phyloP scores from a whole-genome alignment of 2,888 invertebrate species.

The Drosophila hamatofila region DNA sequence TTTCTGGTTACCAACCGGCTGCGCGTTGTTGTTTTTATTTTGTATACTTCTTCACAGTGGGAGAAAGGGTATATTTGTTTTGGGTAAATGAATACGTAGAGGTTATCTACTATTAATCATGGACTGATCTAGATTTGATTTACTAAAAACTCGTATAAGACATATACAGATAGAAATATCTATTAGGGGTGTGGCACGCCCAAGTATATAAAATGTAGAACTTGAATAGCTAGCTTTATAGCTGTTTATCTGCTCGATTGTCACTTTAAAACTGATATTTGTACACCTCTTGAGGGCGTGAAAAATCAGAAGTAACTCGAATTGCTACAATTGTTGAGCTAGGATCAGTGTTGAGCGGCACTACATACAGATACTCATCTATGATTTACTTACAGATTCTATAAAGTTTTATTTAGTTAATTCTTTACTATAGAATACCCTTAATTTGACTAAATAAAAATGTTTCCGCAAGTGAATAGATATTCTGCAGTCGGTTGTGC shows the following conservation, averaged over 20 bases:
- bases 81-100: not conserved
- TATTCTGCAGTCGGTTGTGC: not conserved
- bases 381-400: too few species aligned
- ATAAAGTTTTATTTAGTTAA: too few species aligned
- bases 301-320: not conserved
- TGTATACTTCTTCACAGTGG: not conserved
- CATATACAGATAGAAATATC: too few species aligned
- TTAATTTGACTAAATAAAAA: not conserved
- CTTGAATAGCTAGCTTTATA: not conserved
- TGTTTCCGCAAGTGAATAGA: not conserved
- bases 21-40: conserved; percentile 40
- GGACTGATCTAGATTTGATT: too few species aligned
- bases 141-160: too few species aligned
- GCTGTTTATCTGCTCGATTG: not conserved
- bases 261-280: not conserved
- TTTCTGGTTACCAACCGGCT: conserved; percentile 69
- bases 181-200: not conserved
- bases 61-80: not conserved
- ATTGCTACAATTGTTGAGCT: not conserved
- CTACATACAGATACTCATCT: not conserved
- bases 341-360: not conserved
- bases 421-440: not conserved
- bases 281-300: not conserved
- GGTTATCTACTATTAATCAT: too few species aligned
- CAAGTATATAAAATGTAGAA: not conserved